Base-by-base conservation (phyloP, 2,888 invertebrate species). In the Dryobota labecula region DNA sequence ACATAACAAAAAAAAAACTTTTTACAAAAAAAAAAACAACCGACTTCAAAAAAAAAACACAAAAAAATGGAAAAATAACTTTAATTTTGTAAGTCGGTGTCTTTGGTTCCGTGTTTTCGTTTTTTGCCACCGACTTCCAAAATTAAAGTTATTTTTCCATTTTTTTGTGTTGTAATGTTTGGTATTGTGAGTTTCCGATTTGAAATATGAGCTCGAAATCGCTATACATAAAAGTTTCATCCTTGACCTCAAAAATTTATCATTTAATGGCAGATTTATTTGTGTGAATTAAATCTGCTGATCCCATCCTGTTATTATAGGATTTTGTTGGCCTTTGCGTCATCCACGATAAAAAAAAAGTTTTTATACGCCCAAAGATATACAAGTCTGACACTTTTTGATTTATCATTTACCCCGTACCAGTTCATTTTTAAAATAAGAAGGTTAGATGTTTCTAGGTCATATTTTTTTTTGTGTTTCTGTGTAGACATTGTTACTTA, bases 141-240 rank as follows among this genome's bases (percentile, higher is more conserved):
- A n/a, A n/a, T n/a, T n/a, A n/a, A n/a, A n/a, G n/a, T n/a, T n/a
- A n/a, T n/a, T n/a, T n/a, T n/a, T n/a, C n/a, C 7, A 36, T 20
- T 58, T 63, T 43, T 49, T 47, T 47, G 5, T 36, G 68, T 56
- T 67, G 36, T 49, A 72, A 49, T 49, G 27, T 56, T 65, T 47
- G 9, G 47, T 27, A 38, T 72, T 54, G 45, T n/a, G 33, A 47
- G 43, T 47, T 66, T 57, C 30, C 15, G 27, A 56, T 43, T 24
- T 6, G 20, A 43, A 73, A 56, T 47, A 57, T 56, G 43, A 69
- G 43, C 6, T 6, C 36, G 24, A 27, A 49, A 76, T 58, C 13
- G 8, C 9, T 45, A 9, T 47, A 24, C 30, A 27, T 68, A 49
- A 57, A 57, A 68, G 30, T 30, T 76, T 45, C 7, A n/a, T n/a